These are phyloP conservation scores for Drosophila bifasciata DNA, from an alignment of 1,140 invertebrate genomes.

Conservation along the genomic window DNA sequence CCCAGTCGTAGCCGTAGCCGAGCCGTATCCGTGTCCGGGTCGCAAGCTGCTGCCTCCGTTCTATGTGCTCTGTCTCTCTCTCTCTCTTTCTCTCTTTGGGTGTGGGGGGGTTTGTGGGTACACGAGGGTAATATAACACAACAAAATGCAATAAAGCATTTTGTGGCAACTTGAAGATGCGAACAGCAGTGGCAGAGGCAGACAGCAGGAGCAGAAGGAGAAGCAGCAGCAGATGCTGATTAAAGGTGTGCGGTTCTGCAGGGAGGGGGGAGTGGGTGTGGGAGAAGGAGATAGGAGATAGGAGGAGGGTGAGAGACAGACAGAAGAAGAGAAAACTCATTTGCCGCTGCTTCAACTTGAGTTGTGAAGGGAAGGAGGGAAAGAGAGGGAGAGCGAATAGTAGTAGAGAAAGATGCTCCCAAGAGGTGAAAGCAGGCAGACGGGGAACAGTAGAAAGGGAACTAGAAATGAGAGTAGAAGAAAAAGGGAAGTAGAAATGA, in stretches of 20 bases:
- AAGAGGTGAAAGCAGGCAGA: not conserved
- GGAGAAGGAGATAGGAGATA: too few relatives aligned
- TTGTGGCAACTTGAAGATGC: slow-evolving; percentile 82
- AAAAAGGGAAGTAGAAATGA: too few relatives aligned
- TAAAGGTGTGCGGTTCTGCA: slow-evolving; percentile 76
- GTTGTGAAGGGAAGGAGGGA: slow-evolving; percentile 26
- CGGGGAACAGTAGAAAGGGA: too few relatives aligned
- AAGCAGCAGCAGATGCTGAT: slow-evolving; percentile 75
- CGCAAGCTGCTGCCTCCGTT: slow-evolving; percentile 53
- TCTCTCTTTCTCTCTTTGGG: not conserved
- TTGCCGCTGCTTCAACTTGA: slow-evolving; percentile 61
- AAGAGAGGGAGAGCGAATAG: not conserved
- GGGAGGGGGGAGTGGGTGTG: not conserved
- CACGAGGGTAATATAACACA: slow-evolving; percentile 82
- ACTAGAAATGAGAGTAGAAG: too few relatives aligned
- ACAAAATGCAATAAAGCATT: slow-evolving; percentile 83
- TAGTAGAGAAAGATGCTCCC: slow-evolving; percentile 5
- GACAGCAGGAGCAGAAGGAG: too few relatives aligned
- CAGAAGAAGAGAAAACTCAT: slow-evolving; percentile 70
- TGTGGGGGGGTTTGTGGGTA: slow-evolving; percentile 32
- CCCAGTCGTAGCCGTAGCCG: too few relatives aligned
- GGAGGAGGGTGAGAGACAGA: slow-evolving; percentile 6
- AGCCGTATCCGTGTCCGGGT: slow-evolving; percentile 34
- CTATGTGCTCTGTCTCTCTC: slow-evolving; percentile 24
- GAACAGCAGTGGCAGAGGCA: slow-evolving; percentile 68